Conservation (phyloP, 2,113 vertebrate genomes). For the Scophthalmus maximus region DNA sequence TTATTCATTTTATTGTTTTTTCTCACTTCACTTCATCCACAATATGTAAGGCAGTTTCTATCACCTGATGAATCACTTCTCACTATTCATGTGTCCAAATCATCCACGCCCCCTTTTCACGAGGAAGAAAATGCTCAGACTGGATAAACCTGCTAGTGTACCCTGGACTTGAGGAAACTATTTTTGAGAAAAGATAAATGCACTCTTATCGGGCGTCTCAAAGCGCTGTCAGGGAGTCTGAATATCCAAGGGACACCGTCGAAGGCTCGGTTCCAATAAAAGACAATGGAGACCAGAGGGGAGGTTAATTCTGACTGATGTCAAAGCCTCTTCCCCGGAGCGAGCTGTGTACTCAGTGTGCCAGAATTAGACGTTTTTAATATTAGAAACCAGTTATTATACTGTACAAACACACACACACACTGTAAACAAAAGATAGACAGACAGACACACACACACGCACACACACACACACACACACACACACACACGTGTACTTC, state of each 20-base stretch:
- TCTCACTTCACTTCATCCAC: too few species aligned
- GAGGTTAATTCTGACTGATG: constrained; percentile 34
- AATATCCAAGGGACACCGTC: too few species aligned
- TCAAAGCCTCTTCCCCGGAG: constrained; percentile 32
- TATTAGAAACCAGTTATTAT: constrained; percentile 40
- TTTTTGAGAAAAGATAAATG: constrained; percentile 19
- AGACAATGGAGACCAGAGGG: constrained; percentile 56
- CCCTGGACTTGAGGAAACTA: background rate
- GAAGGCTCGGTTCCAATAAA: background rate
- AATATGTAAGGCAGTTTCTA: too few species aligned
- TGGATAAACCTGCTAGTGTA: background rate
- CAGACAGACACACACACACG: constrained; percentile 2
- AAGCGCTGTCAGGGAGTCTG: constrained; percentile 26
- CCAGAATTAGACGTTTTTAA: constrained; percentile 57
- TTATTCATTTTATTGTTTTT: too few species aligned
- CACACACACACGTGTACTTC: constrained; percentile 10
- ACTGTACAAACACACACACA: constrained; percentile 10
- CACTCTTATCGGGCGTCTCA: constrained; percentile 7
- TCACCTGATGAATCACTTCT: too few species aligned
- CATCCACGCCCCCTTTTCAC: background rate
- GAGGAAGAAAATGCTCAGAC: background rate
- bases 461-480: constrained; percentile 6
- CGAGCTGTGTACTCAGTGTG: constrained; percentile 5
- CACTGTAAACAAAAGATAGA: background rate
- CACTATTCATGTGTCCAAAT: background rate